These are phyloP conservation scores for Drosophila peninsularis DNA, from an alignment of 2,888 invertebrate species.

Conservation along the genomic window DNA sequence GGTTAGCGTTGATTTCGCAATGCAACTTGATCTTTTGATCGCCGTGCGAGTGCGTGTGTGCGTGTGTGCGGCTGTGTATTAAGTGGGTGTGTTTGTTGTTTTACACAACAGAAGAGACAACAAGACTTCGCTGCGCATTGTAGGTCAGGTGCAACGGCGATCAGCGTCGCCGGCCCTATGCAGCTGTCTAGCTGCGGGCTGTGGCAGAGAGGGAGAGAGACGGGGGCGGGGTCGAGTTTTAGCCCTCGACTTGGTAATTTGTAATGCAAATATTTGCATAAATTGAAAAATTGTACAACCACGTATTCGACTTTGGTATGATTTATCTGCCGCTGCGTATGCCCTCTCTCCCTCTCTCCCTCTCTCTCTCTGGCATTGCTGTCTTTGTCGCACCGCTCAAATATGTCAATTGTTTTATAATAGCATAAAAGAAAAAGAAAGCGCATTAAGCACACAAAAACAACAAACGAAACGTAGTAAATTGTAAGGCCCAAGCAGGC, in stretches of 20 bases:
- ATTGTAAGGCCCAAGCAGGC: conserved; percentile 18
- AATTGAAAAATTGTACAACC: conserved; percentile 64
- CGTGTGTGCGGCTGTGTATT: conserved; percentile 16
- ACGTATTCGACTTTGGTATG: conserved; percentile 55
- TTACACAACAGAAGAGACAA: conserved; percentile 52
- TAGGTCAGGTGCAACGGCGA: conserved; percentile 69
- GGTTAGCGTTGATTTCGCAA: conserved; percentile 46
- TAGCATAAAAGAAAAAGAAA: conserved; percentile 35
- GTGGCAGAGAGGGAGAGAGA: neutral
- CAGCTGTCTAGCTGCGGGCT: conserved; percentile 32
- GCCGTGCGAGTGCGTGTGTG: neutral
- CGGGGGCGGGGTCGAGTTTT: neutral
- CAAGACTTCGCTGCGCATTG: conserved; percentile 50
- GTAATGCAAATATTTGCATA: conserved; percentile 79
- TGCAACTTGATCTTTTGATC: conserved; percentile 34
- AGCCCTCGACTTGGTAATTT: conserved; percentile 63
- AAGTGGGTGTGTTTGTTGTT: conserved; percentile 75
- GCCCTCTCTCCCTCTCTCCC: neutral
- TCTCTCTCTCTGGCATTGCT: neutral
- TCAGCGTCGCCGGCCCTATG: conserved; percentile 46
- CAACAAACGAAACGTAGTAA: conserved; percentile 37
- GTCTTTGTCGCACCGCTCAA: conserved; percentile 30
- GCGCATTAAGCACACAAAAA: conserved; percentile 19
- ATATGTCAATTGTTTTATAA: conserved; percentile 63
- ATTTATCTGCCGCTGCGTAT: conserved; percentile 51